Evolutionary conservation across 2,113 vertebrate species (phyloP).

Genomic region (Perca fluviatilis): DNA sequence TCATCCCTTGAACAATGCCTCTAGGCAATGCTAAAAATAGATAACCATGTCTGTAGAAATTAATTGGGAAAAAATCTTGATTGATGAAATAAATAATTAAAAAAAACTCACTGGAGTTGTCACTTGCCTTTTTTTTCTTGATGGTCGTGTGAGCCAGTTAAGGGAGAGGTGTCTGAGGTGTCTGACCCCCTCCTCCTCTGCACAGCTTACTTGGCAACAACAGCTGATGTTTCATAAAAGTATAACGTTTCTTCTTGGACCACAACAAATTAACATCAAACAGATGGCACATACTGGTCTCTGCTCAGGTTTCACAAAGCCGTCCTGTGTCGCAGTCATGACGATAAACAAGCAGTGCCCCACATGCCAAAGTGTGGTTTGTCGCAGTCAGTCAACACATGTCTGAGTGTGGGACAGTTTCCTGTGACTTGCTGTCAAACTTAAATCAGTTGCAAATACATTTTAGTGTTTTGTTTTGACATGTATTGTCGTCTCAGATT

Average conservation of each 20-base stretch:
- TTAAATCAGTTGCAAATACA: background rate
- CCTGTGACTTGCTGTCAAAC: background rate
- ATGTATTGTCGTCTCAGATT: slow-evolving; percentile 2
- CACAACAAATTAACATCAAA: slow-evolving; percentile 61
- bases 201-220: background rate
- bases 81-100: background rate
- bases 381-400: slow-evolving; percentile 27
- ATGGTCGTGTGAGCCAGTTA: slow-evolving; percentile 14
- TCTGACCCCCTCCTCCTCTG: background rate
- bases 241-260: slow-evolving; percentile 58
- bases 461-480: slow-evolving; percentile 16
- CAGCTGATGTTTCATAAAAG: slow-evolving; percentile 54
- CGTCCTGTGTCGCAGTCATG: background rate
- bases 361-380: slow-evolving; percentile 43
- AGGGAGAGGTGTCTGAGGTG: slow-evolving; percentile 7
- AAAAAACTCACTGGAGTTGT: background rate
- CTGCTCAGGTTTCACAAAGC: slow-evolving; percentile 51
- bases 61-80: background rate
- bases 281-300: slow-evolving; percentile 36
- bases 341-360: slow-evolving; percentile 26
- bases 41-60: background rate
- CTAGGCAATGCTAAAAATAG: background rate
- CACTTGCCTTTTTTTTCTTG: background rate
- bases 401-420: background rate
- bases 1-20: no score